Conservation (phyloP, 2,888 invertebrate species). For the Pseudococcus longispinus region DNA sequence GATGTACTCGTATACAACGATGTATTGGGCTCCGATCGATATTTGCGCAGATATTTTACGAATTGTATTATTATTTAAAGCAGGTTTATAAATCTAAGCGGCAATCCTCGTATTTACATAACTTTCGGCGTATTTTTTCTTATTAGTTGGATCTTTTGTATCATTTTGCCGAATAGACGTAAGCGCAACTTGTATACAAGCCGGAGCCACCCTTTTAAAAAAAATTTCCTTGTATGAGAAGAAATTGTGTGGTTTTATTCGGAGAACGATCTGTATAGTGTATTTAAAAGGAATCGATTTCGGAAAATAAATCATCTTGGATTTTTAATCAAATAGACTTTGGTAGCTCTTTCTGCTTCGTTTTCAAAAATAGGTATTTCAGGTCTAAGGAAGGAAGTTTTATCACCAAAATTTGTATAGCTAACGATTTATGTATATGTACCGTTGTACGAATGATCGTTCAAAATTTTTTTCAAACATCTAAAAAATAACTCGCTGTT, state of each 20-base stretch:
- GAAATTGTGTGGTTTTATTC: not conserved
- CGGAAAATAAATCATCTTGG: not conserved
- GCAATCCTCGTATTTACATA: slow-evolving; percentile 22
- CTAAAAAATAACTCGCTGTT: too few species aligned
- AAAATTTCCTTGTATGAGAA: not conserved
- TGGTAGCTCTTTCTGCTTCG: too few species aligned
- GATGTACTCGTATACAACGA: not conserved
- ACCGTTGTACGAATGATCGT: too few species aligned
- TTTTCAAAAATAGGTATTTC: too few species aligned
- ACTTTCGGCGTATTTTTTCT: slow-evolving; percentile 20
- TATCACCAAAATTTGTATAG: too few species aligned
- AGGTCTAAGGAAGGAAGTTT: too few species aligned
- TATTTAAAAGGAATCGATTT: not conserved
- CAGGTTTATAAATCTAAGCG: slow-evolving; percentile 31
- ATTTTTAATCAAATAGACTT: too few species aligned
- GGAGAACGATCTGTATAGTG: not conserved
- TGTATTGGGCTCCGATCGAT: not conserved
- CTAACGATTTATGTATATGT: too few species aligned
- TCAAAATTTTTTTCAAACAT: too few species aligned
- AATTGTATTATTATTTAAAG: slow-evolving; percentile 41
- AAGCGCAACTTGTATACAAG: not conserved
- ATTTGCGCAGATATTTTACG: not conserved
- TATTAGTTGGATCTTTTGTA: not conserved
- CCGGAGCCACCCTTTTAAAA: not conserved
- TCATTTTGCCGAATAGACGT: not conserved